Percentiles rank a stretch among this genome's conserved stretches.
These are phyloP conservation scores for Dasypus novemcinctus DNA, from an alignment of 2,113 vertebrate genomes.

Conservation along the genomic window DNA sequence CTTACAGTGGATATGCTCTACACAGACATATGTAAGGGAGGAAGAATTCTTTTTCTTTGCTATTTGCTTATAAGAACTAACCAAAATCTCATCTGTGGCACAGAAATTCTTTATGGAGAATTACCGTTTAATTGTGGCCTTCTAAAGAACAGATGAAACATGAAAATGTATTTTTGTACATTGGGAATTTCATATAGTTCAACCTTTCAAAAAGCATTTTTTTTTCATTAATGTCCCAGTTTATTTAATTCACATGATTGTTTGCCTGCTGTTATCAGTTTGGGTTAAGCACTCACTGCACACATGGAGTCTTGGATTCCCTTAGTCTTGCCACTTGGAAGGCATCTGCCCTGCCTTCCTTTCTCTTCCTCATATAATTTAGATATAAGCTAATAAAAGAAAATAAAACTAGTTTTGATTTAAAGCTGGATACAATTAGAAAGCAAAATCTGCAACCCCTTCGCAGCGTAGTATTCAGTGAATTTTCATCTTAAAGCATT, in stretches of 20 bases:
- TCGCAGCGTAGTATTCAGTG: background rate
- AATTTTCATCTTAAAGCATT: constrained; percentile 14
- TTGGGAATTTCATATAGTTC: background rate
- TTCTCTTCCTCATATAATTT: background rate
- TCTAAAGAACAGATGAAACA: background rate
- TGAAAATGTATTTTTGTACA: background rate
- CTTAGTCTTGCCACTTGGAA: constrained; percentile 11
- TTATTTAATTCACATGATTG: background rate
- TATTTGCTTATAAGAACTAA: background rate
- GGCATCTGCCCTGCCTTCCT: background rate
- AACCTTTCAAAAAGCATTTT: background rate
- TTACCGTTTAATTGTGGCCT: background rate
- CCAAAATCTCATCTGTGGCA: background rate
- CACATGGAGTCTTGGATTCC: background rate
- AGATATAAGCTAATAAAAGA: background rate
- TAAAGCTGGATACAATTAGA: background rate
- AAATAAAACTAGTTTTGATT: background rate
- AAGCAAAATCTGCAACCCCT: background rate
- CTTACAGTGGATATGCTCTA: background rate
- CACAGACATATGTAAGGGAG: background rate
- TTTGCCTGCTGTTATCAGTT: background rate
- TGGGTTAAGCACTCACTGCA: background rate
- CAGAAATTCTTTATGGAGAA: constrained; percentile 4
- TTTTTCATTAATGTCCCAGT: background rate
- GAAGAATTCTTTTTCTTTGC: background rate